Evolutionary conservation across 2,888 invertebrate genomes (phyloP), one percentile per base, ranked within the genome.

Genomic region (Nomada fabriciana): DNA sequence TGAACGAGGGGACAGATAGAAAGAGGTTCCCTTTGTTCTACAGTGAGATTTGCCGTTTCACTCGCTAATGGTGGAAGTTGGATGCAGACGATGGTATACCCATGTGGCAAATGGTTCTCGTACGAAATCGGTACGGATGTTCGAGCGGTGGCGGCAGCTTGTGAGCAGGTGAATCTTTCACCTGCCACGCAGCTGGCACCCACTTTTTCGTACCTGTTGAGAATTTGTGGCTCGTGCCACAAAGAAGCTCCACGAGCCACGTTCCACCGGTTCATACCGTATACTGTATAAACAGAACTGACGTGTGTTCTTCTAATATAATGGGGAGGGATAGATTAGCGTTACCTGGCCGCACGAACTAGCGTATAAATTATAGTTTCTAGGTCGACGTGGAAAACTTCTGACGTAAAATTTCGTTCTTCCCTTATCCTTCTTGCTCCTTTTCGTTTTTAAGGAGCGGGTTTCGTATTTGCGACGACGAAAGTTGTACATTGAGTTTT

Each of bases 111-210:
- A 88, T 86, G 88, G 89, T 89, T 89, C 90, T 74, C 89, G 86
- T 88, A 72, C 42, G 50, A 75, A 86, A 82, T 74, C 69, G 84
- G 59, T 82, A 75, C 59, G 72, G 88, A 86, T 87, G 85, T 85
- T 80, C 64, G 68, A 36, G 18, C 47, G 15, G 9, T 29, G 11
- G 67, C 81, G 75, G 90, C 93, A 93, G 92, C 91, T 92, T 93
- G 92, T 88, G 85, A 84, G 90, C 93, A 93, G 93, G 93, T 93
- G 93, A 90, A 87, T 87, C 82, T 76, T 72, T 88, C 93, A 93
- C 92, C 93, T 93, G 93, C 90, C 88, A 87, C 63, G 90, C 93
- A 93, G 88, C 93, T 93, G 93, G 90, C 88, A 71, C 57, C 50
- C 57, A 63, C 75, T 83, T 76, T 76, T 73, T 76, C 80, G 70